Evolutionary conservation across 2,797 vertebrate species (phyloP), one percentile per base, ranked within the genome.

Genomic region (Clamator glandarius): DNA sequence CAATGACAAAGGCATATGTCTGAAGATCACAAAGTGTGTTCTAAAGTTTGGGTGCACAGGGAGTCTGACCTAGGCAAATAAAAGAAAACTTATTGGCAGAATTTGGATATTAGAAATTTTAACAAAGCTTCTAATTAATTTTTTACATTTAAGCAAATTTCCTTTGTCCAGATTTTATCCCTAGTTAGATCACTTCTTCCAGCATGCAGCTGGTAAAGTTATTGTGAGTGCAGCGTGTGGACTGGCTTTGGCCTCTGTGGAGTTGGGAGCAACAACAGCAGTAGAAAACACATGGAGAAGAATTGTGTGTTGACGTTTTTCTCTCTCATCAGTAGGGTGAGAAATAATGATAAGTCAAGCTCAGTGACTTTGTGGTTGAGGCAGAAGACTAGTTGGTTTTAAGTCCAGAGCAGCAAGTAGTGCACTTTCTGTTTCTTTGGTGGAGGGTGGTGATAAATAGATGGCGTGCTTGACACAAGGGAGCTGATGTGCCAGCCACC

Each of bases 141-240:
- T 90, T 39, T 87, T 61, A 21, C 46, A 19, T 46, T 80, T 67
- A 70, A 76, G 21, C 18, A 52, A 57, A 57, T 7, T 44, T 63
- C 4, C 8, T 74, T 59, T 50, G 7, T 41, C 28, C 12, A 24
- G 20, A 36, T 63, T 78, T 58, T 33, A 15, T 70, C 36, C 5
- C 3, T 70, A 21, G 17, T 50, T 36, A 51, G 50, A 23, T 28
- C 25, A 12, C 16, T 68, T 57, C 24, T 72, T 89, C 36, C 31
- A 39, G 29, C 26, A 25, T 39, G 41, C 70, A 81, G 18, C 23
- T 89, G 62, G 28, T 58, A 54, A 44, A 19, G 36, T 57, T 4
- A 2, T 2, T n/a, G n/a, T 16, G 64, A 59, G 15, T 6, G 2
- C 28, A 11, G 1, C 24, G 12, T 39, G 13, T 36, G 52, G 31